Base-by-base conservation (phyloP, 2,113 vertebrate genomes). In the Phyllopteryx taeniolatus region DNA sequence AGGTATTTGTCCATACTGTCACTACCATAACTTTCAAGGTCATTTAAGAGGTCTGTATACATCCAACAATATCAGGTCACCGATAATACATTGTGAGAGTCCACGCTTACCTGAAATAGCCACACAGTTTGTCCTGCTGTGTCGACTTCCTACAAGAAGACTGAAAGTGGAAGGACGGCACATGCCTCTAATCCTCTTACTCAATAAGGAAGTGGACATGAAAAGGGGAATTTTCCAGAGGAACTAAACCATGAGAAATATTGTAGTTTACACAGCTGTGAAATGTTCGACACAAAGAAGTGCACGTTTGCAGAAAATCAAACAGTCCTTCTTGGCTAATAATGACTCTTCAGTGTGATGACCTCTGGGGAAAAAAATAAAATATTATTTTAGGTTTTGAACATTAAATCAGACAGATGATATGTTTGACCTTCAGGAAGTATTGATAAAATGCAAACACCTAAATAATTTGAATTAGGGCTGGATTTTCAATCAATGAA, bases 161-260 rank as follows among this genome's bases (percentile, higher is more conserved):
- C 27, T 81, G 83, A 78, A 83, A 79, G 74, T 64, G 70, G 78
- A 89, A 88, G 72, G 67, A 53, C 71, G 62, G 67, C 72, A 67
- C 72, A 60, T 67, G 76, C 51, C 12, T 11, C 74, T 86, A 80
- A 89, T 82, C 84, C 60, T 86, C 68, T 79, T 73, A 73, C 9
- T 19, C 3, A 79, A 77, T 75, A 71, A 88, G 83, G 79, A 90
- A 90, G 4, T 76, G 39, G 33, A 61, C 3, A 22, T 22, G 4
- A 12, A 6, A 2, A 0, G 1, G 15, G 69, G 70, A 59, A 8
- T 68, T 0, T 31, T 63, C 59, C 60, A 67, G 35, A 57, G 47
- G n/a, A 46, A 49, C 57, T 15, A 73, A 71, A 66, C 62, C 13
- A 53, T 8, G 33, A 22, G 1, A 70, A 44, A 70, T 6, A 19